Percentiles rank a stretch among this genome's conserved stretches.
These are phyloP conservation scores for Trichonephila clavipes DNA, from an alignment of 1,140 invertebrate species.

Conservation along the genomic window DNA sequence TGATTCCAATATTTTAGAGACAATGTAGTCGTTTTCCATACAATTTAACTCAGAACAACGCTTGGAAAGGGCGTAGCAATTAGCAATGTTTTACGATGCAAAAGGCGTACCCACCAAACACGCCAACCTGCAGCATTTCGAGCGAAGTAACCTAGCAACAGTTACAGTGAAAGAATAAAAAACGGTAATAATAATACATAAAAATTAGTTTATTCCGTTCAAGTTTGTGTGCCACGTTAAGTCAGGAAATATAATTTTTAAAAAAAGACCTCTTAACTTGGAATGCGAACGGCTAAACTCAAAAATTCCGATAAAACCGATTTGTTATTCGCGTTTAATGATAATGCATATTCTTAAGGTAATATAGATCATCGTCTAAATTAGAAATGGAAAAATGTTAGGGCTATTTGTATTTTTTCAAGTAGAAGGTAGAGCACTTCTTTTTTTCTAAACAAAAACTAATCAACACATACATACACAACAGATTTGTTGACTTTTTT, in stretches of 20 bases:
- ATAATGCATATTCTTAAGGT: neutral
- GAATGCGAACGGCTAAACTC: neutral
- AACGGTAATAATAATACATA: neutral
- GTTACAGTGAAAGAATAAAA: neutral
- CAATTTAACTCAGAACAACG: neutral
- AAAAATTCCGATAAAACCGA: neutral
- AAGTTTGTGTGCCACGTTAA: neutral
- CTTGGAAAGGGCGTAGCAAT: conserved; percentile 30
- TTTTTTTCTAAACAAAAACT: too few species aligned
- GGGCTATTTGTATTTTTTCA: neutral
- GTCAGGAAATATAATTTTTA: neutral
- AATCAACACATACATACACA: too few species aligned
- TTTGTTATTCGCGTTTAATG: neutral
- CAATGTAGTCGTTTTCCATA: neutral
- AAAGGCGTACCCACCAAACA: conserved; percentile 21
- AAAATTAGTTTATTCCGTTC: neutral
- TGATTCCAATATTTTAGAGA: too few species aligned
- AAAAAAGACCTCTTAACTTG: neutral
- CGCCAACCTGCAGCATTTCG: neutral
- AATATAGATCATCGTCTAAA: neutral
- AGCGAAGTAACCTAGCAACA: conserved; percentile 29
- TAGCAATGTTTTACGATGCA: conserved; percentile 9
- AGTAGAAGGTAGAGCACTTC: too few species aligned
- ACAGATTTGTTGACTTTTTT: too few species aligned
- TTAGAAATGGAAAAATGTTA: neutral